Base-by-base conservation (phyloP, 1,140 invertebrate species). In the Capitella teleta region DNA sequence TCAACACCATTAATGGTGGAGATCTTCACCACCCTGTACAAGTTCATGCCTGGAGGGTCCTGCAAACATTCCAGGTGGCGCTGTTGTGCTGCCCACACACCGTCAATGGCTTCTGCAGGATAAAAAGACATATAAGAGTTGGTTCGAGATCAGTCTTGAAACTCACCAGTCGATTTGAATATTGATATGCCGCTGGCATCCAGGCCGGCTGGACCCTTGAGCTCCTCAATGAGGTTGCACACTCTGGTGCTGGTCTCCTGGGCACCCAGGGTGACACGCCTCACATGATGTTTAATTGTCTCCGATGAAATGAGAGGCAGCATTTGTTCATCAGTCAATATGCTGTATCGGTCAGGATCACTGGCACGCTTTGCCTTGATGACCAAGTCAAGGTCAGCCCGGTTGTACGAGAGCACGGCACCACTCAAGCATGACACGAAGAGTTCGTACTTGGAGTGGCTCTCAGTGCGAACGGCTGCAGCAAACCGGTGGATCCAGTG, bases 401-500 rank as follows among this genome's bases (percentile, higher is more conserved):
- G 38, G 38, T 41, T 41, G 18, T 41, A 41, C 6, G 38, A 12
- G 21, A 41, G 21, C 38, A 41, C 6, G 6, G 38, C 38, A 14
- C 38, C 38, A 14, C 12, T 16, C 38, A 10, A 19, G 6, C 12
- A 12, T n/a, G 10, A 14, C 19, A n/a, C 6, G 19, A 41, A 41
- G 6, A 19, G 8, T 6, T 8, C 19, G 18, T 41, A 41, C 38
- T 41, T 41, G 8, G 38, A 19, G 21, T 41, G 38, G 18, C 38
- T 41, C 8, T 19, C 19, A 6, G 10, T 41, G 10, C 38, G 38
- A 8, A 41, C 19, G 18, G 38, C 38, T n/a, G 38, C 38, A 41
- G 12, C 38, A 19, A 41, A 41, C 12, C 38, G 38, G 21, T 41
- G 38, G 6, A 41, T 41, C 38, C 38, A 41, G 38, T 41, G 38